Base-by-base conservation (phyloP, 2,113 vertebrate species). In the Muntiacus muntjak region DNA sequence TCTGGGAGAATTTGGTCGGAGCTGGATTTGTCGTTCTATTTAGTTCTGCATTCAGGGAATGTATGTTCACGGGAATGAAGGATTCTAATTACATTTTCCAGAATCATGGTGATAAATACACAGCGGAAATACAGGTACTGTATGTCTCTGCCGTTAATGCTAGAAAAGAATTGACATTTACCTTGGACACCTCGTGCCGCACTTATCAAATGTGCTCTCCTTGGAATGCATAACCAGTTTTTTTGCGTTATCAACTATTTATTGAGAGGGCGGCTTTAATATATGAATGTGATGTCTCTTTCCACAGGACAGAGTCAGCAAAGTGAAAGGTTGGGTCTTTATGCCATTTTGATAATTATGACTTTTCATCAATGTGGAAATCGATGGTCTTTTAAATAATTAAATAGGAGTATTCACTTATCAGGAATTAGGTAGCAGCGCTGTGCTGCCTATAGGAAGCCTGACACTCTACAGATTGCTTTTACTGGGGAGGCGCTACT, bases 341-440 rank as follows among this genome's bases (percentile, higher is more conserved):
- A 89, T 90, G 88, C 54, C 95, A 86, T 95, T 96, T 97, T 97
- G 91, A 74, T 96, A 92, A 55, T 97, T 98, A 94, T 92, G 94
- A 97, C 96, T 98, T 97, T 98, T 98, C 87, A 92, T 97, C 98
- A 98, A 62, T 93, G 86, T 92, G 55, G 74, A 85, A 96, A 98
- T 97, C 84, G 6, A 96, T 97, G 93, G 79, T 71, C 83, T 58
- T 71, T 95, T 94, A 76, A 82, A 97, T 91, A 1, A 30, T 60
- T 95, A 95, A 97, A 71, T 87, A 90, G 89, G 91, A 96, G 94
- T 3, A 52, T 60, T 60, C 82, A 88, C 83, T 71, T 54, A 64
- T 97, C 96, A 97, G 62, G 89, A 3, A 5, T 33, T 67, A 88
- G 62, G 89, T 47, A 83, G 95, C 58, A 16, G 40, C 21, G 92